Percentiles rank a stretch among this genome's conserved stretches.
These are phyloP conservation scores for Rhinatrema bivittatum DNA, from an alignment of 2,797 vertebrate species.

Conservation along the genomic window DNA sequence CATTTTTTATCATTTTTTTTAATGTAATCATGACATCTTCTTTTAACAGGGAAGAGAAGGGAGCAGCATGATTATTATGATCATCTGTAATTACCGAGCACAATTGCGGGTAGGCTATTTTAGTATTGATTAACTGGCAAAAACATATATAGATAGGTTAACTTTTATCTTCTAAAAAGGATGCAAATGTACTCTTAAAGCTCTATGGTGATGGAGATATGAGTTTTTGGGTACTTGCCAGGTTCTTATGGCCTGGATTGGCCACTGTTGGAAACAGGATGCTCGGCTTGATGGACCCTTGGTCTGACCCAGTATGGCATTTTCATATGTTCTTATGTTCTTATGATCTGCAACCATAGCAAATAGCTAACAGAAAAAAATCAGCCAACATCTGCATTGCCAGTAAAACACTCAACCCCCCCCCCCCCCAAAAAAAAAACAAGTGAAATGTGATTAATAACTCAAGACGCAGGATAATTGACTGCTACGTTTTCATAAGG, in stretches of 20 bases:
- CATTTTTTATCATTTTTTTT: conserved; percentile 29
- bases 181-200: conserved; percentile 46
- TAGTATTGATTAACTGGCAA: conserved; percentile 44
- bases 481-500: conserved; percentile 75
- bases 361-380: conserved; percentile 64
- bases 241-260: no score
- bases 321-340: no score
- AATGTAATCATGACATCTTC: conserved; percentile 17
- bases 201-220: conserved; percentile 39
- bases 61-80: conserved; percentile 31
- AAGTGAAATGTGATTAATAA: conserved; percentile 76
- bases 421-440: conserved; percentile 55
- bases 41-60: conserved; percentile 21
- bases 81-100: conserved; percentile 36
- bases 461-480: conserved; percentile 73
- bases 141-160: conserved; percentile 41
- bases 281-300: no score
- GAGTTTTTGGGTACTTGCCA: no score
- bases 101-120: conserved; percentile 38
- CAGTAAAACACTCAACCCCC: conserved; percentile 68
- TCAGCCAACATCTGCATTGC: conserved; percentile 64
- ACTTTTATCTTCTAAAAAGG: conserved; percentile 43
- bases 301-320: no score
- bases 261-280: no score
- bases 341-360: conserved; percentile 72